These are phyloP conservation scores for Erythrocercus mccallii DNA, from an alignment of 2,113 vertebrate species.

Conservation along the genomic window DNA sequence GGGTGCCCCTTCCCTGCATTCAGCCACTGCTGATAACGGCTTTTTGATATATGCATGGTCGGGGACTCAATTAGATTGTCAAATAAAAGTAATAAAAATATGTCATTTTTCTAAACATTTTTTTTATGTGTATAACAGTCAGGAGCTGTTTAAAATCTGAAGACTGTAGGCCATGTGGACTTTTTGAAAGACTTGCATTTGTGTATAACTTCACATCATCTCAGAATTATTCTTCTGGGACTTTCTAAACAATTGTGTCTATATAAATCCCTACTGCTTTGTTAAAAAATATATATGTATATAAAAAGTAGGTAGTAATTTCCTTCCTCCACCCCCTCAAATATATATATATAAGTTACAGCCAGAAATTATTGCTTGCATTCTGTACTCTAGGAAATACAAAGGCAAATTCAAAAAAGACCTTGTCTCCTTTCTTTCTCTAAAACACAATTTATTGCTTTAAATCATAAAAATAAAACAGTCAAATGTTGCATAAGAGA, in stretches of 20 bases:
- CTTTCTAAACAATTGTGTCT: slow-evolving; percentile 5
- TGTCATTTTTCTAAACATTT: slow-evolving; percentile 25
- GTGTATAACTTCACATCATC: neutral
- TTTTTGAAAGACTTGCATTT: slow-evolving; percentile 19
- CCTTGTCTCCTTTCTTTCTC: slow-evolving; percentile 47
- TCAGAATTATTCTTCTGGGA: slow-evolving; percentile 12
- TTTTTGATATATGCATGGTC: slow-evolving; percentile 24
- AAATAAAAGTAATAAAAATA: slow-evolving; percentile 34
- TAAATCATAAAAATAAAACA: slow-evolving; percentile 67
- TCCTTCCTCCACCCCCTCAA: slow-evolving; percentile 54
- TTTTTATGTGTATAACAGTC: neutral
- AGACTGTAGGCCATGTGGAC: neutral
- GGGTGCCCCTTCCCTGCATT: neutral
- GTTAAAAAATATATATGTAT: slow-evolving; percentile 64
- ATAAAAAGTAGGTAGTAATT: slow-evolving; percentile 66
- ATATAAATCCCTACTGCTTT: slow-evolving; percentile 57
- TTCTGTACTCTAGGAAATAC: slow-evolving; percentile 62
- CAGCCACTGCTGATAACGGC: neutral
- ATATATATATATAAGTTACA: slow-evolving; percentile 62
- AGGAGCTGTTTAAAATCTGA: slow-evolving; percentile 14
- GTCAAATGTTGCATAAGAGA: slow-evolving; percentile 64
- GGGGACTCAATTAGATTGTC: slow-evolving; percentile 9
- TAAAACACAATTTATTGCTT: slow-evolving; percentile 64
- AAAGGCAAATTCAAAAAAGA: slow-evolving; percentile 61
- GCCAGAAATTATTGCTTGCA: slow-evolving; percentile 63